Percentiles rank a stretch among this genome's conserved stretches.
Conservation (phyloP, 2,888 invertebrate species). For the Caenorhabditis doughertyi region DNA sequence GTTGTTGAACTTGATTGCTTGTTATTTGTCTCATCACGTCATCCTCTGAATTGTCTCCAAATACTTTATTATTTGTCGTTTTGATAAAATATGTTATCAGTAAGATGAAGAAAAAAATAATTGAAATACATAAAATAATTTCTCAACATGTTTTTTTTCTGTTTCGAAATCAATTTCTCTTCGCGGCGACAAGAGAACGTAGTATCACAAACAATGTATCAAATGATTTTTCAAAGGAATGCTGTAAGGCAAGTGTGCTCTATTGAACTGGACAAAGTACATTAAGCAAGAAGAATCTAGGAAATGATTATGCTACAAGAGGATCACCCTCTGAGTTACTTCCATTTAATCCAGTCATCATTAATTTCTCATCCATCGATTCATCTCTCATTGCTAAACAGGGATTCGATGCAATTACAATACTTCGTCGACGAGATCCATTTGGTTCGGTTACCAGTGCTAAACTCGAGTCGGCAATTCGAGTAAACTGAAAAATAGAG, state of each 20-base stretch:
- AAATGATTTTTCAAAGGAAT: neutral
- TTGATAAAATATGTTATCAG: constrained; percentile 46
- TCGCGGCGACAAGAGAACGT: neutral
- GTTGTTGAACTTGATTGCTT: constrained; percentile 52
- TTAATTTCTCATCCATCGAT: constrained; percentile 62
- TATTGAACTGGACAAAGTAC: too few species aligned
- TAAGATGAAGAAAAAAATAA: constrained; percentile 13
- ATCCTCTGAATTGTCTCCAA: constrained; percentile 35
- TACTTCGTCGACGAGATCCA: constrained; percentile 67
- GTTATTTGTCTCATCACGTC: constrained; percentile 46
- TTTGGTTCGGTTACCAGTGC: constrained; percentile 73
- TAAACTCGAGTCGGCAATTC: constrained; percentile 70
- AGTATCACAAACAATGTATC: constrained; percentile 17
- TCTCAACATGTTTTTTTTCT: constrained; percentile 21
- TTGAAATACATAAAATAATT: constrained; percentile 47
- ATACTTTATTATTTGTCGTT: constrained; percentile 56
- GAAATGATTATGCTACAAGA: constrained; percentile 27
- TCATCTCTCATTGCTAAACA: constrained; percentile 57
- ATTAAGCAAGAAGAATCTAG: neutral
- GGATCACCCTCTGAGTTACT: constrained; percentile 49
- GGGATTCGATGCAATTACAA: constrained; percentile 66
- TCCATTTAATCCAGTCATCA: constrained; percentile 47
- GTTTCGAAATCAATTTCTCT: neutral
- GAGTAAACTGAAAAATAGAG: constrained; percentile 63
- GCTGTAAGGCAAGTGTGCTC: too few species aligned